Evolutionary conservation across 2,113 vertebrate species (phyloP), one percentile per base, ranked within the genome.

Genomic region (Tinamus guttatus): DNA sequence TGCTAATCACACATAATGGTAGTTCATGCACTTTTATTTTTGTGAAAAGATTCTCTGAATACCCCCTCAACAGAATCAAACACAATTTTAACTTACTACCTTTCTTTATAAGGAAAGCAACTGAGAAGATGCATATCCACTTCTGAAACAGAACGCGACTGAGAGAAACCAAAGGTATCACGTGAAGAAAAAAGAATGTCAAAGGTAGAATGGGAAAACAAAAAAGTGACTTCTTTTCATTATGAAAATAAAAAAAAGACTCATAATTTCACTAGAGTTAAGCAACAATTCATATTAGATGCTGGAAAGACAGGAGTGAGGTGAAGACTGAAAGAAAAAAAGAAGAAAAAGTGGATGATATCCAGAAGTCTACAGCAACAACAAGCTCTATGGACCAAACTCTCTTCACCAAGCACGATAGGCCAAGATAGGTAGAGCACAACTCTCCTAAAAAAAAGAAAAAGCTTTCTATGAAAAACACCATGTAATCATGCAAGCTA

Each of bases 1-100:
- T 0, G 11, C 13, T 12, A 32, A 20, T 43, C 32, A 58, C 28
- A 38, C 18, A 6, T 75, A 30, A 51, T 0, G 1, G 30, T 1
- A 13, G 30, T 9, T 54, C 32, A 22, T 13, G 30, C 4, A 22
- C 6, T 73, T 73, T 13, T 16, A 25, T 16, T 9, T 34, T 21
- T 14, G 38, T 41, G 25, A 56, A 54, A 43, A 51, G 21, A 12
- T 79, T 52, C 20, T 59, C 20, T 70, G 5, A 20, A 12, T 9
- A 45, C 5, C 7, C 38, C 0, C 60, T 67, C 49, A 63, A 45
- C 0, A 0, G 84, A 11, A 13, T 13, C 41, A 79, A 69, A 19
- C 3, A 28, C 9, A 41, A 73, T 75, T 22, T 6, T 10, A n/a
- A 7, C 10, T 30, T 22, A 9, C 25, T 54, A 36, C 49, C 79